Base-by-base conservation (phyloP, 37 sponge, comb jelly and placozoan genomes). In the Mnemiopsis leidyi region DNA sequence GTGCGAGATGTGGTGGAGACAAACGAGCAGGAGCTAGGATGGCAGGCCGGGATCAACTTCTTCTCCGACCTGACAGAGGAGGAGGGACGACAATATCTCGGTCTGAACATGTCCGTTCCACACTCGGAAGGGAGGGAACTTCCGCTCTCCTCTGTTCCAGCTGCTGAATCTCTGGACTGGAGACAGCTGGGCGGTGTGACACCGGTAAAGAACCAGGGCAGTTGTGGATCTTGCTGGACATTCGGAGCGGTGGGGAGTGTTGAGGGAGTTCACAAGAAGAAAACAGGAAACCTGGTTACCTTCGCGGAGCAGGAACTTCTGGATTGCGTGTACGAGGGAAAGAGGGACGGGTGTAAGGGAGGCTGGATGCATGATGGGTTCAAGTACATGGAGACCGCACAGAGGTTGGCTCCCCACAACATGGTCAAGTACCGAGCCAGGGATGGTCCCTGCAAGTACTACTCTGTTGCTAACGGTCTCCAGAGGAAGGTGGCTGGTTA, bases 371-470 rank as follows among this genome's bases (percentile, higher is more conserved):
- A 5, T 25, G 68, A 71, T 7, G 25, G 75, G 25, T 71, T 71
- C 75, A 71, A 71, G 75, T 71, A 71, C 75, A 71, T 71, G 75
- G n/a, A 71, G 3, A 2, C 25, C 7, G 30, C 25, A 7, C 75
- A 71, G n/a, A 71, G 75, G 61, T 48, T 25, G 5, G 2, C 30
- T 2, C 30, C 75, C 75, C 30, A 7, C 75, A 23, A 28, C 20
- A 25, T 2, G 30, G 75, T 71, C 7, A 71, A 71, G 75, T 71
- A 71, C 75, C 5, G 75, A 25, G 75, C 75, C 75, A 71, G 20
- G 75, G 75, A 71, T 71, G 75, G 75, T 28, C n/a, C 75, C 30
- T 71, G 75, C 75, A 23, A 71, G 68, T 71, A 71, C 30, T 23
- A n/a, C 75, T 7, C 18, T 23, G 20, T 29, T n/a, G 30, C 25